Base-by-base conservation (phyloP, 92 coral and sea anemone species). In the Nematostella vectensis region DNA sequence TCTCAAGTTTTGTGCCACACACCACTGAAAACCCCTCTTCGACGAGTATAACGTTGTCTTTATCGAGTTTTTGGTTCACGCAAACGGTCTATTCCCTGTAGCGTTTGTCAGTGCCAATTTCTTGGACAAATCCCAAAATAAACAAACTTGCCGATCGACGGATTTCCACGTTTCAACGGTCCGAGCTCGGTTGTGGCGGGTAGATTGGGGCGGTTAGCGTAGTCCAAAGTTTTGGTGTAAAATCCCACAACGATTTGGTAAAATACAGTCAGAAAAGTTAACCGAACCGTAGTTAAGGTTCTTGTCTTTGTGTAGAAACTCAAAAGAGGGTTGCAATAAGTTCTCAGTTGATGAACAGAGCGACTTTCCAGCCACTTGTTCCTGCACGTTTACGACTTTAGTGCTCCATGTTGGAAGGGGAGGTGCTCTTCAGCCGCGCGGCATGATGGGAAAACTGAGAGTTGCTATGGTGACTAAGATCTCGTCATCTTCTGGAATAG, bases 391-490 rank as follows among this genome's bases (percentile, higher is more conserved):
- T 29, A 29, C 15, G 48, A 36, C 40, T 39, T 62, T 61, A 60
- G 51, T 33, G 31, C 44, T 37, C 33, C 58, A 51, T 64, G 79
- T 36, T 63, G 62, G 62, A 55, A 78, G 61, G 63, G 63, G 52
- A 31, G n/a, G 71, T 19, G 57, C 0, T 9, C 19, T 9, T 58
- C 10, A 16, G 30, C 17, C 57, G 62, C 72, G 21, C 4, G 15
- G 87, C 38, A 78, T 79, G 43, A 58, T 67, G 87, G 87, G 87
- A 58, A 72, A 53, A 54, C 29, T 25, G 37, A 42, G 26, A 29
- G 87, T 85, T 71, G 62, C 72, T 74, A 80, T 75, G 79, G 62
- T 79, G 58, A 85, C 83, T 13, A 3, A 12, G 51, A 56, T 76
- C 63, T 45, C 82, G 74, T 76, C 82, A 76, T 76, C 76, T 57